Conservation (phyloP, 2,797 vertebrate genomes). For the Chelon labrosus region DNA sequence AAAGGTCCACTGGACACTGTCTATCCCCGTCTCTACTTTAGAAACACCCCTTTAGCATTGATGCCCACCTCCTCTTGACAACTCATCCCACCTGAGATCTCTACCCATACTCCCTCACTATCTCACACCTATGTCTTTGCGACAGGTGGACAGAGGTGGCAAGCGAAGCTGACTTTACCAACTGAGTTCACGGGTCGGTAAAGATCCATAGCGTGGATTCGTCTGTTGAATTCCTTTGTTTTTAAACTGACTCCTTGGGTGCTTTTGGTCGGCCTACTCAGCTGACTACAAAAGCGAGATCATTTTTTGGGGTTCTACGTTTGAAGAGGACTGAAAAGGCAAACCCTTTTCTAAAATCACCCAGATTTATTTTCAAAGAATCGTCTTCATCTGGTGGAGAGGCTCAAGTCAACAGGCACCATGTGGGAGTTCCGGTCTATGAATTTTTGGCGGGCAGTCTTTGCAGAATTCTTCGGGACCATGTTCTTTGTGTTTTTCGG, state of each 20-base stretch:
- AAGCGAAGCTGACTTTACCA: slow-evolving; percentile 69
- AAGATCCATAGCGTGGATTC: slow-evolving; percentile 63
- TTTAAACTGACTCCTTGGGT: slow-evolving; percentile 42
- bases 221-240: slow-evolving; percentile 49
- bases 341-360: slow-evolving; percentile 52
- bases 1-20: slow-evolving; percentile 82
- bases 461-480: slow-evolving; percentile 95
- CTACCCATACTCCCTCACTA: slow-evolving; percentile 55
- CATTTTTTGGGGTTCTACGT: slow-evolving; percentile 38
- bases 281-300: slow-evolving; percentile 63
- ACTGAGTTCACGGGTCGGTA: slow-evolving; percentile 54
- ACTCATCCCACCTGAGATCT: slow-evolving; percentile 66
- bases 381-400: slow-evolving; percentile 53
- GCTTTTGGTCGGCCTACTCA: slow-evolving; percentile 49
- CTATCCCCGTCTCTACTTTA: slow-evolving; percentile 75
- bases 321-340: slow-evolving; percentile 65
- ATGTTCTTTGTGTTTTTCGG: slow-evolving; percentile 96
- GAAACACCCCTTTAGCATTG: slow-evolving; percentile 71
- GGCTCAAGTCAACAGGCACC: slow-evolving; percentile 67
- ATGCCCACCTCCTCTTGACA: slow-evolving; percentile 79
- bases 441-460: slow-evolving; percentile 97
- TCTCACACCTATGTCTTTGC: slow-evolving; percentile 81
- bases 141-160: slow-evolving; percentile 76
- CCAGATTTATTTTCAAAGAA: slow-evolving; percentile 35
- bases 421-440: slow-evolving; percentile 97